These are phyloP conservation scores for Rhagium mordax DNA, from an alignment of 2,888 invertebrate genomes.

Conservation along the genomic window DNA sequence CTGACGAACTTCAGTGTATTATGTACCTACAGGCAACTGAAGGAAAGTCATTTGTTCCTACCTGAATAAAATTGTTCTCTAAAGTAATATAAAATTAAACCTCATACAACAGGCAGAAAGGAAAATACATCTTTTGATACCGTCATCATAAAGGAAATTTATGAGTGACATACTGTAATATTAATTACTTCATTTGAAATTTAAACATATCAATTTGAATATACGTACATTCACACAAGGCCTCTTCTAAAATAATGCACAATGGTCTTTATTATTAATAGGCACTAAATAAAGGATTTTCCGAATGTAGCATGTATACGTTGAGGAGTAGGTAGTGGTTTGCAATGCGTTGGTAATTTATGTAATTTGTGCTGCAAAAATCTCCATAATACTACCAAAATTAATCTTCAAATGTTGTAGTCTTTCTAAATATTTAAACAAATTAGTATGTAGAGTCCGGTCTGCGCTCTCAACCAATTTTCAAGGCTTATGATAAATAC, in stretches of 20 bases:
- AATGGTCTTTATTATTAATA: not conserved
- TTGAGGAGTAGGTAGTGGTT: no score
- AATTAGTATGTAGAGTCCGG: no score
- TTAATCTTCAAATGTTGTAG: no score
- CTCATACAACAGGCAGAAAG: not conserved
- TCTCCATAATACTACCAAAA: no score
- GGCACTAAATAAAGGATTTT: not conserved
- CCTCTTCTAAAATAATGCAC: not conserved
- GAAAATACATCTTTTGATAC: not conserved
- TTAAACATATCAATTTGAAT: not conserved
- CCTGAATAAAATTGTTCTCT: not conserved
- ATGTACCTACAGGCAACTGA: not conserved
- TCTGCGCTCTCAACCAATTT: no score
- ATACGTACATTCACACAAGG: not conserved
- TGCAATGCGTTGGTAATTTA: no score
- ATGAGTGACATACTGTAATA: not conserved
- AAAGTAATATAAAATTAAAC: conserved; percentile 1
- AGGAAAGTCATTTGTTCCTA: not conserved
- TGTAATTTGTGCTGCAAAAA: no score
- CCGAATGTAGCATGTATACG: no score
- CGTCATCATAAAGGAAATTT: not conserved
- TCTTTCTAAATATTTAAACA: no score
- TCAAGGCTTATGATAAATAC: no score
- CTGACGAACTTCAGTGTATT: not conserved
- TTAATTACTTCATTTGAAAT: conserved; percentile 1